Conservation (phyloP, 2,113 vertebrate species). For the Otolemur garnettii region DNA sequence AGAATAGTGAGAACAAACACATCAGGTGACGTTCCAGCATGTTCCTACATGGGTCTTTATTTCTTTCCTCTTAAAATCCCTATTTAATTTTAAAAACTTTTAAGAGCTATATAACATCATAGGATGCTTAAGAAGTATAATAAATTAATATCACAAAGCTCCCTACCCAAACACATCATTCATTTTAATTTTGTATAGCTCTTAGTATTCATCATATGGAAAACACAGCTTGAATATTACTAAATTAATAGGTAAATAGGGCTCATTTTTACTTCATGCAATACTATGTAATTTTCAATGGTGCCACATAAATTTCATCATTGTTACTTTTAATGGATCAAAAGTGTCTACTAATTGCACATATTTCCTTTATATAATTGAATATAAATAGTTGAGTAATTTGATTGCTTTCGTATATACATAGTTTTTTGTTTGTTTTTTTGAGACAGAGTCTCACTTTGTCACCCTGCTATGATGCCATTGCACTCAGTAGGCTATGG, state of each 20-base stretch:
- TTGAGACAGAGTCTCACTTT: no score
- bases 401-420: not conserved
- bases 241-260: not conserved
- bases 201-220: not conserved
- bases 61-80: not conserved
- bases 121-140: not conserved
- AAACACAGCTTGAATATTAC: not conserved
- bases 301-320: not conserved
- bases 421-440: no score
- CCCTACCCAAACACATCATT: not conserved
- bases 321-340: not conserved
- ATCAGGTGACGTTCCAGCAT: not conserved
- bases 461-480: no score
- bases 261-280: not conserved
- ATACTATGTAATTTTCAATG: not conserved
- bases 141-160: not conserved
- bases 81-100: not conserved
- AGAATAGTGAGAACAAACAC: not conserved
- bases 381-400: not conserved
- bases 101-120: not conserved
- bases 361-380: slow-evolving; percentile 5
- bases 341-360: not conserved
- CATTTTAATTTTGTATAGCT: slow-evolving; percentile 7
- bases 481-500: no score
- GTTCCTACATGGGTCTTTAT: not conserved